Conservation (phyloP, 2,797 vertebrate species). For the Pitangus sulphuratus region DNA sequence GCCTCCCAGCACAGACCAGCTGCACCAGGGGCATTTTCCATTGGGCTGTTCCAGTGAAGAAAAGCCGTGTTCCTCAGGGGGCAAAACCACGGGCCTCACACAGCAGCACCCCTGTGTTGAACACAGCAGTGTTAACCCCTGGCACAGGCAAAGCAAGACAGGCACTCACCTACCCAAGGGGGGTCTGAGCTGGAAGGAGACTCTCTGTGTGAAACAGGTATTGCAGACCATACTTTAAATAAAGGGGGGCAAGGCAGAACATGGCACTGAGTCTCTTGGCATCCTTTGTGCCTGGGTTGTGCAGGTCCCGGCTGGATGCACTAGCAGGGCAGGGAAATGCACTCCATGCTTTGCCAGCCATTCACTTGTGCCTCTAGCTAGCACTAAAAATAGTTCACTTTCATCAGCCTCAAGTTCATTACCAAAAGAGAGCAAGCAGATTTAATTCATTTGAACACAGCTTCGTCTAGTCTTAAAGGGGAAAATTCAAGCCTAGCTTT, state of each 20-base stretch:
- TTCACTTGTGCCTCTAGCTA: not conserved
- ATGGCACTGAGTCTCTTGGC: not conserved
- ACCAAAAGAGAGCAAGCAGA: not conserved
- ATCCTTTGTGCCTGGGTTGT: not conserved
- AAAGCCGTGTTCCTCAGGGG: not conserved
- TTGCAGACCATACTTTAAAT: not conserved
- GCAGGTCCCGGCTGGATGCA: not conserved
- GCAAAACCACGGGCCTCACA: not conserved
- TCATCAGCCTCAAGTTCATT: not conserved
- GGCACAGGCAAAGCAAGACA: not conserved
- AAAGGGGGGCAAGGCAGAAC: not conserved
- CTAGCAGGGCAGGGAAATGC: not conserved
- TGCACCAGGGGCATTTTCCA: not conserved
- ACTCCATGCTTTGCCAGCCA: not conserved
- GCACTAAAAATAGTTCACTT: constrained; percentile 10
- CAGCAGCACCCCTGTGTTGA: not conserved
- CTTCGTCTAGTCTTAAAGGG: not conserved
- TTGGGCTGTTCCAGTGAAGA: not conserved
- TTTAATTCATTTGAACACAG: not conserved
- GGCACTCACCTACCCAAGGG: rapidly evolving
- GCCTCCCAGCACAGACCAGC: not conserved
- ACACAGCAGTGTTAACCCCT: not conserved
- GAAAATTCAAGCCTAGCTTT: not conserved
- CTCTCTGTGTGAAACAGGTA: not conserved
- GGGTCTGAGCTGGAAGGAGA: not conserved